Evolutionary conservation across 2,888 invertebrate genomes (phyloP), one percentile per base, ranked within the genome.

Genomic region (Synergus laeviventris): DNA sequence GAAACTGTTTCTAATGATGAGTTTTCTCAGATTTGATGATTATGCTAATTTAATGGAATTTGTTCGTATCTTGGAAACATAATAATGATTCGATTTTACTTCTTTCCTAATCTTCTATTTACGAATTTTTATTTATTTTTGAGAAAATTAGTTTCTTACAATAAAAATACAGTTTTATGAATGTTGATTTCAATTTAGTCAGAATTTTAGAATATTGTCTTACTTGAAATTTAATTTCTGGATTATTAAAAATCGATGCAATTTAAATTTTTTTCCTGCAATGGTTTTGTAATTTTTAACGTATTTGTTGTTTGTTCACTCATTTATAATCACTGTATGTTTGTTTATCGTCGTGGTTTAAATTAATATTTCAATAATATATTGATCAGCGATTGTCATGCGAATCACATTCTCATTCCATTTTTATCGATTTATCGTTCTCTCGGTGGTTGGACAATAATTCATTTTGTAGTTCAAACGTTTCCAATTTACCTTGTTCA

Each of bases 401-500:
- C 45, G 16, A 70, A 70, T 70, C 66, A 49, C 49, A 24, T 70
- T 49, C 42, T 49, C 66, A 70, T 70, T 70, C 16, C 66, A 70
- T 70, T 70, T 49, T 36, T 36, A 70, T 70, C 36, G 31, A 70
- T 49, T 70, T 49, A 70, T 70, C 70, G 45, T 70, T 49, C 2
- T 45, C 42, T 66, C 45, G 45, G 49, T 31, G 24, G 70, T 49
- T 36, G 31, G 24, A 49, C 12, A 70, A 36, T 31, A 16, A 70
- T 49, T 49, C 49, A 70, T 70, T 56, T 21, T 24, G 49, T 12
- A 49, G 45, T 70, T 45, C 42, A 66, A 66, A 21, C 18, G 21
- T 64, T 64, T 39, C 14, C 21, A 66, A 24, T 70, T 49, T 36
- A 70, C 31, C 16, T 66, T 38, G 62, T 64, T 42, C 64, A 64